These are phyloP conservation scores for Lamproptera curius DNA, from an alignment of 2,888 invertebrate species.

Conservation along the genomic window DNA sequence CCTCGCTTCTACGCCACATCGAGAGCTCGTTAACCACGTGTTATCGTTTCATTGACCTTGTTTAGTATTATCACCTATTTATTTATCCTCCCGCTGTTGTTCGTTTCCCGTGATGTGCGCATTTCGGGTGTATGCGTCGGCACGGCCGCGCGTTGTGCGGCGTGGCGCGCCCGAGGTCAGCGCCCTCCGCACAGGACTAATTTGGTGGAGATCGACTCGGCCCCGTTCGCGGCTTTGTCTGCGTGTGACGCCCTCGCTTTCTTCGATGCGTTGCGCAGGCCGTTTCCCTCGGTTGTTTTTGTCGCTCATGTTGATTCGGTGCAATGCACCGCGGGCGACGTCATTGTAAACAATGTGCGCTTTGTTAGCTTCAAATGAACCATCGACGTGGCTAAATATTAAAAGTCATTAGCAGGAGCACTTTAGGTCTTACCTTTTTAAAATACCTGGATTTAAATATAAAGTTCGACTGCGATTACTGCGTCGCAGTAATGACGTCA, in stretches of 20 bases:
- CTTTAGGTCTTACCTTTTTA: too few relatives aligned
- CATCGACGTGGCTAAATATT: too few relatives aligned
- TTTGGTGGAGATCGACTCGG: constrained; percentile 75
- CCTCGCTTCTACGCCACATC: constrained; percentile 21
- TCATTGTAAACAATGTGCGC: neutral
- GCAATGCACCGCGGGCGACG: constrained; percentile 20
- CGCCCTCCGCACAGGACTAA: constrained; percentile 75
- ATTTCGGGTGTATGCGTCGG: constrained; percentile 1
- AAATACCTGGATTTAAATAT: too few relatives aligned
- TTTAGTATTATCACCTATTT: constrained; percentile 22
- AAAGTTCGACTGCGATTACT: too few relatives aligned
- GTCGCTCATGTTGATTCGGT: constrained; percentile 23
- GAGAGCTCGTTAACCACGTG: constrained; percentile 40
- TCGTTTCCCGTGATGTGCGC: constrained; percentile 5
- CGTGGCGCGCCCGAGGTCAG: constrained; percentile 48
- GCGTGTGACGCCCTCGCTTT: constrained; percentile 48
- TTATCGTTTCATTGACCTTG: constrained; percentile 47
- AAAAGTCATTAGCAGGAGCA: too few relatives aligned
- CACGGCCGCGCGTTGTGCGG: constrained; percentile 34
- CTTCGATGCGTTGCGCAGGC: constrained; percentile 33
- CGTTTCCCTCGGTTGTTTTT: constrained; percentile 44
- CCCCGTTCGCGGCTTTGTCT: constrained; percentile 67
- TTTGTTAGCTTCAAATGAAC: too few relatives aligned
- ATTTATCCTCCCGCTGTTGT: neutral
- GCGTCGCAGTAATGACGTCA: constrained; percentile 21